Evolutionary conservation across 2,888 invertebrate genomes (phyloP).

Genomic region (Nephrotoma guestfalica): DNA sequence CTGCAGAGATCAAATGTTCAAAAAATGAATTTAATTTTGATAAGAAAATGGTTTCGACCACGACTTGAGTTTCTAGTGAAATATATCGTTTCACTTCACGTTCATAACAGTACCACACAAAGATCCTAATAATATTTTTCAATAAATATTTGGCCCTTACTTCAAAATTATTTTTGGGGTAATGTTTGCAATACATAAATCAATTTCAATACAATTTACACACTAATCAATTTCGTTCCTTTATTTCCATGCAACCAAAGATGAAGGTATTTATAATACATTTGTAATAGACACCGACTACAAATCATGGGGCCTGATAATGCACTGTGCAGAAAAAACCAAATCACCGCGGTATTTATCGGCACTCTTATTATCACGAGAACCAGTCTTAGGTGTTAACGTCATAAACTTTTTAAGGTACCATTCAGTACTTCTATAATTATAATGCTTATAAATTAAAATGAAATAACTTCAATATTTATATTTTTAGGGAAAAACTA

Average conservation of each 20-base stretch:
- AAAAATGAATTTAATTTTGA: no score
- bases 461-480: background rate
- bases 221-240: background rate
- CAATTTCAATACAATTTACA: constrained; percentile 9
- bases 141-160: no score
- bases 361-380: constrained; percentile 62
- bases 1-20: no score
- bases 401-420: constrained; percentile 34
- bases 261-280: constrained; percentile 79
- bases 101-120: no score
- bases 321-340: constrained; percentile 76
- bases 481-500: constrained; percentile 25
- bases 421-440: background rate
- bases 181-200: background rate
- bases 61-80: no score
- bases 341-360: constrained; percentile 66
- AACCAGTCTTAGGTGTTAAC: constrained; percentile 39
- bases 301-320: constrained; percentile 62
- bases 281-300: constrained; percentile 77
- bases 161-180: no score
- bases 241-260: constrained; percentile 32
- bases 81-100: no score
- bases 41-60: no score
- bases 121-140: no score
- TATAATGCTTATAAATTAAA: no score